Percentiles rank a stretch among this genome's conserved stretches.
Evolutionary conservation across 2,888 invertebrate genomes (phyloP).

Genomic region (Drosophila imparisetae): DNA sequence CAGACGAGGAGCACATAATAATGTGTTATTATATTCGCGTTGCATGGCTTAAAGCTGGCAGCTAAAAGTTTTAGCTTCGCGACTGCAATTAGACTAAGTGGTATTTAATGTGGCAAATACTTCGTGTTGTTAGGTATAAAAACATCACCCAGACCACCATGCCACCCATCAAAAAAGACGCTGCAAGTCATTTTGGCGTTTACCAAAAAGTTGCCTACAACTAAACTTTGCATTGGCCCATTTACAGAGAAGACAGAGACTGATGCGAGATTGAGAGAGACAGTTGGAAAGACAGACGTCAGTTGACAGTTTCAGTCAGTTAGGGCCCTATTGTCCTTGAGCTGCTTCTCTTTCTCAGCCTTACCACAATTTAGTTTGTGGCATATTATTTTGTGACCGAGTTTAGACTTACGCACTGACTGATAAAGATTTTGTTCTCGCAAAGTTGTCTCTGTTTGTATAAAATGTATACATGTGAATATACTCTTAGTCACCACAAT

Average conservation of each 20-base stretch:
- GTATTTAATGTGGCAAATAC: slow-evolving; percentile 70
- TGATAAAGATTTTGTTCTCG: slow-evolving; percentile 36
- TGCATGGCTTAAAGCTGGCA: slow-evolving; percentile 52
- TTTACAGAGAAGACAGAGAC: background rate
- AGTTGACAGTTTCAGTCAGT: slow-evolving; percentile 67
- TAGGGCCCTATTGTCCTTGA: slow-evolving; percentile 22
- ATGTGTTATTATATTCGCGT: slow-evolving; percentile 47
- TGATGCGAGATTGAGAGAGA: background rate
- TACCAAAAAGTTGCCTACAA: slow-evolving; percentile 56
- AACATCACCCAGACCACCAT: background rate
- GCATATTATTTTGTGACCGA: slow-evolving; percentile 56
- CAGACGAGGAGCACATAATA: slow-evolving; percentile 40
- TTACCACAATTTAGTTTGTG: slow-evolving; percentile 47
- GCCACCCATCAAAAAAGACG: slow-evolving; percentile 26
- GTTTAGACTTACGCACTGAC: slow-evolving; percentile 14
- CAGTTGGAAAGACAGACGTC: slow-evolving; percentile 28
- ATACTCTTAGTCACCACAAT: background rate
- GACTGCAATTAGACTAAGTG: slow-evolving; percentile 75
- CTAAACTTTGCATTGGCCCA: slow-evolving; percentile 67
- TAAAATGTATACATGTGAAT: background rate
- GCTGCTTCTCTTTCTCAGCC: slow-evolving; percentile 3
- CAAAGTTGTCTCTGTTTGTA: slow-evolving; percentile 27
- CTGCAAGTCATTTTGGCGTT: slow-evolving; percentile 71
- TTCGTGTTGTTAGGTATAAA: slow-evolving; percentile 5
- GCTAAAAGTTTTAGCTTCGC: slow-evolving; percentile 33